A percentile compares a stretch with the other conserved stretches of the same genome.
These are phyloP conservation scores for Dolichotis patagonum DNA, from an alignment of 2,113 vertebrate genomes.

Conservation along the genomic window DNA sequence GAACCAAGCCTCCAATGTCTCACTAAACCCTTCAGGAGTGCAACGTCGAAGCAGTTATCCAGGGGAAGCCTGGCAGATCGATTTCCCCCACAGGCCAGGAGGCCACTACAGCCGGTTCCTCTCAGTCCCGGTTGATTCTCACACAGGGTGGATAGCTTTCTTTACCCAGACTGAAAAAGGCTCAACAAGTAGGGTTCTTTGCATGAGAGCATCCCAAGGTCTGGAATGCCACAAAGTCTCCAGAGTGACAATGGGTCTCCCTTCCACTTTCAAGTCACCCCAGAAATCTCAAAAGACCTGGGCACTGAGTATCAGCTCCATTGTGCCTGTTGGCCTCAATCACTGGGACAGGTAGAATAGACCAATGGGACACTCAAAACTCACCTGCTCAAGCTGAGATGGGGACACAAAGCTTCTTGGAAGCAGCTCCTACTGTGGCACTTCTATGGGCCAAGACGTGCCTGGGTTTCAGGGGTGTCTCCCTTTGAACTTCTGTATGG, in stretches of 20 bases:
- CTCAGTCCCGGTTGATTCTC: neutral
- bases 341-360: neutral
- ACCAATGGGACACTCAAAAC: neutral
- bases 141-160: too few relatives aligned
- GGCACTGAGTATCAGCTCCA: neutral
- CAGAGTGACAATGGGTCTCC: too few relatives aligned
- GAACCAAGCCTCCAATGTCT: neutral
- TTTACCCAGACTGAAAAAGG: too few relatives aligned
- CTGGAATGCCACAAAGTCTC: too few relatives aligned
- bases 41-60: neutral
- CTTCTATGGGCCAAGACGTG: neutral
- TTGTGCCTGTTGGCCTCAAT: neutral
- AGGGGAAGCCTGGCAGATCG: neutral
- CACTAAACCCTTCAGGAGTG: neutral
- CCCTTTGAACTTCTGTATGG: neutral
- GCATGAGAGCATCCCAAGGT: too few relatives aligned
- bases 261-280: neutral
- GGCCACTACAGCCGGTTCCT: neutral
- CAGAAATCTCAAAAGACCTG: neutral
- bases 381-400: neutral
- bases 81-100: neutral
- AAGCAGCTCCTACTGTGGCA: neutral
- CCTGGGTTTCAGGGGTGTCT: neutral
- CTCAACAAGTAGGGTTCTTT: too few relatives aligned
- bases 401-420: neutral